Conservation (phyloP, 2,797 vertebrate species). For the Catostomus latipinnis region DNA sequence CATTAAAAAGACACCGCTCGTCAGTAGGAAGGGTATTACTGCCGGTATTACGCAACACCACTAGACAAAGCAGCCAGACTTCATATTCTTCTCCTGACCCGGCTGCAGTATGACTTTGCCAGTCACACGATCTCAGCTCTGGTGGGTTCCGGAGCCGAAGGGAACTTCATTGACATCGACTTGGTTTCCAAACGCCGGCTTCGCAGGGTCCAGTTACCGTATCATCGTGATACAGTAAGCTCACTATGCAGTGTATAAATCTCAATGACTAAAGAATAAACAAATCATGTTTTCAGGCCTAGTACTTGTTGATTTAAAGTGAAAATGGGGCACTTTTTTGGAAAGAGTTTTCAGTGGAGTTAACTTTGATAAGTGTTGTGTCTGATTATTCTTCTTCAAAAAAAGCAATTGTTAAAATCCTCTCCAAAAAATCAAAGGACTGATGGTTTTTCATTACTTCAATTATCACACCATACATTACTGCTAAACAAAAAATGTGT, state of each 20-base stretch:
- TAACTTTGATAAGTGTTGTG: constrained; percentile 36
- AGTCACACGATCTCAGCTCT: too few relatives aligned
- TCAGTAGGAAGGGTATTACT: too few relatives aligned
- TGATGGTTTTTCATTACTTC: constrained; percentile 56
- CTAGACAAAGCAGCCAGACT: too few relatives aligned
- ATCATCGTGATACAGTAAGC: too few relatives aligned
- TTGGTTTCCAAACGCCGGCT: too few relatives aligned
- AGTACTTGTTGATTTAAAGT: constrained; percentile 21
- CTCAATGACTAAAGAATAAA: neutral
- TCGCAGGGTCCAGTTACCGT: too few relatives aligned
- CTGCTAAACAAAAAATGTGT: constrained; percentile 37
- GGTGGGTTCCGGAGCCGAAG: too few relatives aligned
- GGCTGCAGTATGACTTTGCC: too few relatives aligned
- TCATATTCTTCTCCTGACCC: too few relatives aligned
- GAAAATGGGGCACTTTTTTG: constrained; percentile 1
- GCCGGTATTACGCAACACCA: too few relatives aligned
- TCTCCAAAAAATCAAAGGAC: constrained; percentile 35
- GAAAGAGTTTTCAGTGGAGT: neutral
- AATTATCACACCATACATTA: constrained; percentile 48
- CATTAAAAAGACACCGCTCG: too few relatives aligned
- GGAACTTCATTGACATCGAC: too few relatives aligned
- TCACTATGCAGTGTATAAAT: neutral
- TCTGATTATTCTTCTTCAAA: constrained; percentile 48
- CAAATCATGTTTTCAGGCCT: neutral
- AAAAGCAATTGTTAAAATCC: constrained; percentile 21